phyloP scores from a whole-genome alignment of 1,140 invertebrate species.

The Charaxes varanes region DNA sequence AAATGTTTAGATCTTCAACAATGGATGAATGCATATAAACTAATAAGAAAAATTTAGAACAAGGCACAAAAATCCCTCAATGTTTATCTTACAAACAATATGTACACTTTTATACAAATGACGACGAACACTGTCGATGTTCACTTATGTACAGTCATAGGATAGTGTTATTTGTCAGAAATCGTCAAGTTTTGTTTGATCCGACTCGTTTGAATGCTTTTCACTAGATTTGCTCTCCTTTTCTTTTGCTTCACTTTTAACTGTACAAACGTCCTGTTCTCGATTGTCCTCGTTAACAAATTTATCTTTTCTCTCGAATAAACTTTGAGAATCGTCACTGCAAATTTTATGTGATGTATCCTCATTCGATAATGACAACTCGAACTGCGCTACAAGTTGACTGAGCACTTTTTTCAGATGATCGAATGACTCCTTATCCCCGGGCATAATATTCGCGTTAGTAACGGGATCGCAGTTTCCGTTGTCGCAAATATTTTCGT shows the following conservation, averaged over 20 bases:
- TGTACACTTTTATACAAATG: conserved; percentile 22
- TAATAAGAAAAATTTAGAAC: too few species aligned
- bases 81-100: conserved; percentile 13
- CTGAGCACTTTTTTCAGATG: conserved; percentile 53
- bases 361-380: conserved; percentile 43
- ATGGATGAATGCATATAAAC: too few species aligned
- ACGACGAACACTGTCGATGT: conserved; percentile 1
- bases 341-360: conserved; percentile 24
- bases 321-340: conserved; percentile 10
- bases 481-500: conserved; percentile 34
- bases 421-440: conserved; percentile 50
- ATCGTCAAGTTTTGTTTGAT: conserved; percentile 7
- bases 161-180: conserved; percentile 9
- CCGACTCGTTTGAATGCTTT: background rate
- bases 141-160: conserved; percentile 6
- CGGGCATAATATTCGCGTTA: conserved; percentile 10
- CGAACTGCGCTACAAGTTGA: conserved; percentile 53
- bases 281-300: conserved; percentile 14
- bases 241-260: conserved; percentile 1
- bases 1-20: too few species aligned
- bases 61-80: conserved; percentile 18
- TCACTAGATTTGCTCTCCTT: conserved; percentile 3
- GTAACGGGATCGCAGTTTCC: conserved; percentile 34
- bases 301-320: conserved; percentile 20
- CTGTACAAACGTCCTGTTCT: conserved; percentile 3